Base-by-base conservation (phyloP, 2,888 invertebrate genomes). In the Digitonthophagus gazella region DNA sequence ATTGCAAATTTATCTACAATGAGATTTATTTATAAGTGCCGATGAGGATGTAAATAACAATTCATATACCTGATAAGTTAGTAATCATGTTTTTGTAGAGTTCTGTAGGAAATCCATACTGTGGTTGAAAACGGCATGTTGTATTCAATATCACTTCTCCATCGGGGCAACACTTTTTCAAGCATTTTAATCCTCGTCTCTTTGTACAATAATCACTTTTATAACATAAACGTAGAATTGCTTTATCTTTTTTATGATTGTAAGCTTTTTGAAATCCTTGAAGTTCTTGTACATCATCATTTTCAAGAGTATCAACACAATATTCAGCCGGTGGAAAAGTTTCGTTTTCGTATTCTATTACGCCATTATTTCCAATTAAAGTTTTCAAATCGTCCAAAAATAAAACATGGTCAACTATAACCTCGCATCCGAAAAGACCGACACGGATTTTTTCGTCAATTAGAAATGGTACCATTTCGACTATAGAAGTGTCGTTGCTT, bases 121-220 rank as follows among this genome's bases (percentile, higher is more conserved):
- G 73, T 16, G 76, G 77, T 15, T 76, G 78, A 64, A 75, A 72
- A 3, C 65, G 61, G 72, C 81, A 81, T 8, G 68, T 69, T 2
- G 72, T 55, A 15, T 77, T 78, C 3, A 79, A 79, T 70, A 80
- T 87, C 75, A 87, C 85, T 57, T 86, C 75, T 11, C 87, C 87
- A 19, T 85, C 80, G 1, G 85, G 85, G 74, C 87, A 88, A 73
- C 87, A 88, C 76, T 87, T 87, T 67, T 82, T 83, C 2, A 87
- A 72, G 72, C 86, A 85, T 69, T 74, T 74, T 15, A 73, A 75
- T 20, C 15, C 28, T 11, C 15, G 18, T 11, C 19, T 15, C 14
- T 65, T 66, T 19, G 2, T 6, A 15, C 70, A 71, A 64, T 76
- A 71, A 3, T 74, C 70, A 15, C 71, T 71, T 8, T 54, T 8